Conservation (phyloP, 1,140 invertebrate species). For the Cydia fagiglandana region DNA sequence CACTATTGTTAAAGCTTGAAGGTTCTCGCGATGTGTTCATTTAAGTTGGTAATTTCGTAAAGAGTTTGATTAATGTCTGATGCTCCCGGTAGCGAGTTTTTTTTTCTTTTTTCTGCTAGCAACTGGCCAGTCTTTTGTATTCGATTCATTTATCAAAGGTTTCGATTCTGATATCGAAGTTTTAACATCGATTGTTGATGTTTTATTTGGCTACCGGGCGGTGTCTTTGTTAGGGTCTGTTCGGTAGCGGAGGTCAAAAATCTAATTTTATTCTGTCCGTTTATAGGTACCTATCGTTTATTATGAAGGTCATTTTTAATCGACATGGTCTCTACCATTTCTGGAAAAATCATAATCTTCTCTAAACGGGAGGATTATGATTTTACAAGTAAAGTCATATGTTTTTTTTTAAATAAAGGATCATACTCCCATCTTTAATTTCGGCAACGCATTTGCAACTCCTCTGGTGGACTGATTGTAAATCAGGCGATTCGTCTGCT, state of each 20-base stretch:
- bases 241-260: neutral
- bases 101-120: slow-evolving; percentile 55
- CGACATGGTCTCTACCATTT: neutral
- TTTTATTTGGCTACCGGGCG: slow-evolving; percentile 20
- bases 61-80: slow-evolving; percentile 67
- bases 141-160: slow-evolving; percentile 68
- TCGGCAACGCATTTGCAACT: too few species aligned
- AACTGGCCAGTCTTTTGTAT: slow-evolving; percentile 54
- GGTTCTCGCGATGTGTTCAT: neutral
- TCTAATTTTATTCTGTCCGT: neutral
- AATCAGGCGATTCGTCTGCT: too few species aligned
- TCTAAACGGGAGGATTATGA: neutral
- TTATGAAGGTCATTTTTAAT: neutral
- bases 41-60: slow-evolving; percentile 44
- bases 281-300: neutral
- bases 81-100: slow-evolving; percentile 56
- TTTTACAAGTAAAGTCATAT: neutral
- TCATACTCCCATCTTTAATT: too few species aligned
- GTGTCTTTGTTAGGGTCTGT: neutral
- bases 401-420: too few species aligned
- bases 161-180: slow-evolving; percentile 63
- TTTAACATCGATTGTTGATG: slow-evolving; percentile 63
- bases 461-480: too few species aligned
- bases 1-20: neutral
- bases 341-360: too few species aligned